phyloP scores from a whole-genome alignment of 2,113 vertebrate species.

The Syngnathus floridae region DNA sequence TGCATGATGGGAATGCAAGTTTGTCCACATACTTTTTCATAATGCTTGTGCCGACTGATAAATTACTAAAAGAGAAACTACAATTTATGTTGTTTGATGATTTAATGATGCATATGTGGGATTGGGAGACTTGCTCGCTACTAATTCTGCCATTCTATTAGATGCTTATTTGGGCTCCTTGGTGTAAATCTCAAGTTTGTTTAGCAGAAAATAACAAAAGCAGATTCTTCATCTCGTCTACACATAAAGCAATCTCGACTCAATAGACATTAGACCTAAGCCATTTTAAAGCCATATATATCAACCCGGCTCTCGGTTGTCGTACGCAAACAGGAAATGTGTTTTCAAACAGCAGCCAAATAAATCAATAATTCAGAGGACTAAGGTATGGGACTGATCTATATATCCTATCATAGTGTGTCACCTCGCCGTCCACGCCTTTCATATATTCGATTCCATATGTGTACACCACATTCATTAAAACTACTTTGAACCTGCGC shows the following conservation, averaged over 20 bases:
- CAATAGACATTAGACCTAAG: constrained; percentile 22
- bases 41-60: constrained; percentile 31
- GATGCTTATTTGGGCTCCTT: constrained; percentile 59
- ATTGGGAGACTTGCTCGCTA: constrained; percentile 58
- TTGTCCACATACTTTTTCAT: constrained; percentile 10
- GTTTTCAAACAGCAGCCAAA: constrained; percentile 32
- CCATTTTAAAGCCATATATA: constrained; percentile 28
- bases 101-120: constrained; percentile 69
- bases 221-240: constrained; percentile 18
- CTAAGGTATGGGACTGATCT: constrained; percentile 48
- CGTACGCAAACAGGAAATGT: constrained; percentile 30
- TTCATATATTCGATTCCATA: constrained; percentile 21
- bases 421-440: constrained; percentile 34
- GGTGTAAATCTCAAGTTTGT: constrained; percentile 63
- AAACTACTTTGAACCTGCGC: constrained; percentile 33
- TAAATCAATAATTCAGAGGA: constrained; percentile 54
- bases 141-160: constrained; percentile 62
- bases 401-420: constrained; percentile 46
- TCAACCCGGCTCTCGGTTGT: constrained; percentile 24
- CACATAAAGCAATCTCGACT: constrained; percentile 36
- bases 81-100: constrained; percentile 66
- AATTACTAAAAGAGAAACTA: constrained; percentile 41
- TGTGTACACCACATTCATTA: constrained; percentile 34
- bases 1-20: background rate
- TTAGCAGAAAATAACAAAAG: constrained; percentile 49